These are phyloP conservation scores for Phalacrocorax pelagicus DNA, from an alignment of 2,113 vertebrate species.

Conservation along the genomic window DNA sequence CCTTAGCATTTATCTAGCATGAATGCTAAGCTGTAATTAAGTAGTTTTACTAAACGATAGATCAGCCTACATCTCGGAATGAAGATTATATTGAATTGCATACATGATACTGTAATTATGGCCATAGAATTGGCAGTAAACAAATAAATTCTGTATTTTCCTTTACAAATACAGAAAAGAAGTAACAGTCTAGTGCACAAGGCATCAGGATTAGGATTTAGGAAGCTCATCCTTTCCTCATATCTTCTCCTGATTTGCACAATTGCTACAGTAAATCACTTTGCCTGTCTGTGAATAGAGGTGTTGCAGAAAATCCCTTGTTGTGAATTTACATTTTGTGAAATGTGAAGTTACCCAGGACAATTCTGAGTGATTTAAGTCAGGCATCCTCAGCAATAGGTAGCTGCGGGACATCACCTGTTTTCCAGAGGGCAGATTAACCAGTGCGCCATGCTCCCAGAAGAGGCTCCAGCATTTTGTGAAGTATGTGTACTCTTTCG, in stretches of 20 bases:
- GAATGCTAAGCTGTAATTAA: conserved; percentile 5
- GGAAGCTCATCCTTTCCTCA: background rate
- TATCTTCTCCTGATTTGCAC: background rate
- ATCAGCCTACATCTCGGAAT: background rate
- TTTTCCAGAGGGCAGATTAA: background rate
- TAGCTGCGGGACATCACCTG: background rate
- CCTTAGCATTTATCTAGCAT: background rate
- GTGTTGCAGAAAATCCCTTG: background rate
- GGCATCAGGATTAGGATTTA: background rate
- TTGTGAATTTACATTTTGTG: too few relatives aligned
- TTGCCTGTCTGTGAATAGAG: background rate
- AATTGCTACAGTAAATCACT: background rate
- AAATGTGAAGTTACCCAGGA: background rate
- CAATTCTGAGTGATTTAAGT: background rate
- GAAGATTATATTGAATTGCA: background rate
- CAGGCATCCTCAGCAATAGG: background rate
- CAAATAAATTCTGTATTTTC: background rate
- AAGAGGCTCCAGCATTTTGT: background rate
- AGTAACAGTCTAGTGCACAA: background rate
- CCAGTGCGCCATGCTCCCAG: background rate
- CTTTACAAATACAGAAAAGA: background rate
- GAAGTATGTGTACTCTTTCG: background rate
- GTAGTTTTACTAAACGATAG: conserved; percentile 5
- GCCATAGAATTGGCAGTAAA: background rate
- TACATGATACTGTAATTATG: background rate